Conservation (phyloP, 2,113 vertebrate genomes). For the Brachyistius frenatus region DNA sequence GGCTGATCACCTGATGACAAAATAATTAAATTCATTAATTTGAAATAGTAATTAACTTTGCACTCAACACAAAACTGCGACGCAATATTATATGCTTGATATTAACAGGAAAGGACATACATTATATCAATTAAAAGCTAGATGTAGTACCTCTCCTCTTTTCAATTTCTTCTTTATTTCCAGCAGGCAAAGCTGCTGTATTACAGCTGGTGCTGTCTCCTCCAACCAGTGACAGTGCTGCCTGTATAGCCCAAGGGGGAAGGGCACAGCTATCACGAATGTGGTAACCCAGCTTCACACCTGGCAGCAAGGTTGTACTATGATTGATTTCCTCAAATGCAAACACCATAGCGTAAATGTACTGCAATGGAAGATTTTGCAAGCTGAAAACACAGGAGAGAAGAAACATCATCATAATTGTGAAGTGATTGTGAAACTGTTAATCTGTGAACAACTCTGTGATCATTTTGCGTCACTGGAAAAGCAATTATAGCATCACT, state of each 20-base stretch:
- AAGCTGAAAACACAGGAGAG: constrained; percentile 62
- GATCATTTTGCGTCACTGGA: too few relatives aligned
- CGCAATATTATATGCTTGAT: background rate
- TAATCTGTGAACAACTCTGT: background rate
- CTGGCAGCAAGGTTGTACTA: constrained; percentile 76
- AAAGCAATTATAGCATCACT: background rate
- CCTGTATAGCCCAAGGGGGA: constrained; percentile 65
- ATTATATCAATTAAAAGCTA: background rate
- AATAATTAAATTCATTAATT: background rate
- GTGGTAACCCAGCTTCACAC: constrained; percentile 79
- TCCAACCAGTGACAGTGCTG: constrained; percentile 74
- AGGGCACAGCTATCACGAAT: constrained; percentile 79
- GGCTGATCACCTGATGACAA: constrained; percentile 43
- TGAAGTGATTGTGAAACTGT: too few relatives aligned
- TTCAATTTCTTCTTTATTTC: background rate
- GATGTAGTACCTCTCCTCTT: constrained; percentile 10
- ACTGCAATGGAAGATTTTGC: constrained; percentile 72
- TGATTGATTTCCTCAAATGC: constrained; percentile 86
- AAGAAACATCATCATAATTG: constrained; percentile 1
- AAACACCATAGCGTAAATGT: constrained; percentile 81
- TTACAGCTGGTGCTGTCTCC: constrained; percentile 70
- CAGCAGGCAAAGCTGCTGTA: background rate
- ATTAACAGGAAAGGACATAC: background rate
- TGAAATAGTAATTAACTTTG: background rate
- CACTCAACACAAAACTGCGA: background rate